Evolutionary conservation across 2,113 vertebrate genomes (phyloP), one percentile per base, ranked within the genome.

Genomic region (Neopipo cinnamomea): DNA sequence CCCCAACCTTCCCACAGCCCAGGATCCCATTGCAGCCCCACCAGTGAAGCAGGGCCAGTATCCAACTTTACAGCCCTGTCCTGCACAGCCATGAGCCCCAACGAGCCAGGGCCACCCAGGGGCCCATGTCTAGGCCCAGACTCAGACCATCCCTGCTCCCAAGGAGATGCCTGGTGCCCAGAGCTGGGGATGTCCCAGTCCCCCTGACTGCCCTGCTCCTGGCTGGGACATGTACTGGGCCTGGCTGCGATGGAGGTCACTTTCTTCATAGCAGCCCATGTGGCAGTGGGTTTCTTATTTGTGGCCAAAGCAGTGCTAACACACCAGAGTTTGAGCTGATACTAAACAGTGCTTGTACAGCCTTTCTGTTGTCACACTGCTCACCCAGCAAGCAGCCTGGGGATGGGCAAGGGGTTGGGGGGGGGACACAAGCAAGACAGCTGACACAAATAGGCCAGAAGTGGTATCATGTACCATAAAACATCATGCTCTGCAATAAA

Each of bases 391-490:
- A 55, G 24, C 28, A 37, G 23, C 27, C 21, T 55, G 30, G 8
- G 17, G 5, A 14, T 53, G 28, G 47, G 9, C 37, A 65, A 62
- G 50, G 37, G 18, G 9, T 6, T 81, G 12, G 21, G 20, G 30
- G 3, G 12, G 31, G 20, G 19, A 15, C 25, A 20, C 0, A 0
- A 1, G 10, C 7, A 8, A 14, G 12, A 50, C 15, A 47, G 13
- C 27, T 72, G 62, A 42, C 35, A 23, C 23, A 65, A 30, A 33
- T 2, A 56, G 70, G 30, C 31, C 5, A 31, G 55, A 87, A 81
- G 4, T 9, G 10, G 15, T 89, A 31, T 59, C 42, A 25, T 0
- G 0, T 49, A 39, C 31, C 14, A 5, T 52, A 35, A 77, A 78
- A 46, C 39, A 28, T 61, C 35, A 42, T 35, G 12, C 30, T 78